phyloP scores from a whole-genome alignment of 2,113 vertebrate genomes.

The Cisticola juncidis region DNA sequence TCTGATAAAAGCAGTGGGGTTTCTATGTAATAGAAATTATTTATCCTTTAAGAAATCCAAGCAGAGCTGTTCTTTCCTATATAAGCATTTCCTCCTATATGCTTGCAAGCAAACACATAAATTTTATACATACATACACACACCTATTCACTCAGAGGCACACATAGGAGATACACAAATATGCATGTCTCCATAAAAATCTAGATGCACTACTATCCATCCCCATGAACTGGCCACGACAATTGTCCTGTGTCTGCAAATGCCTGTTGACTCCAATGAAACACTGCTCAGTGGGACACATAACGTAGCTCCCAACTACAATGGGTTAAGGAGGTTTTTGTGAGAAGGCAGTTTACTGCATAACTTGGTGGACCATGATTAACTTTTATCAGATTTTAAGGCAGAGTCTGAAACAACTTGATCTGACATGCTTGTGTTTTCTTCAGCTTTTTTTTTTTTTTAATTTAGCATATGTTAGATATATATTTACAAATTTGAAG shows the following conservation, averaged over 20 bases:
- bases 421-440: neutral
- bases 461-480: neutral
- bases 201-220: fast-evolving
- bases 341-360: neutral
- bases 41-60: neutral
- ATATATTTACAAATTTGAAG: neutral
- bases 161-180: neutral
- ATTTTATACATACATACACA: neutral
- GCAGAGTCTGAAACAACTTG: neutral
- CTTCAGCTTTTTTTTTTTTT: neutral
- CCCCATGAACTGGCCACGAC: neutral
- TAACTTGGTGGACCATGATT: neutral
- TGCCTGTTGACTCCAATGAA: neutral
- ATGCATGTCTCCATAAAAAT: neutral
- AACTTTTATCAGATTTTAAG: neutral
- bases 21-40: neutral
- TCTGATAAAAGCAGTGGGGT: neutral
- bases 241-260: neutral
- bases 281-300: neutral
- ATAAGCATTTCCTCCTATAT: neutral
- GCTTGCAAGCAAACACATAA: fast-evolving
- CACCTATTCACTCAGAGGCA: neutral
- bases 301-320: neutral
- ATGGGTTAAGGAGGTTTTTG: neutral
- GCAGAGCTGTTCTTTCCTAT: neutral